These are phyloP conservation scores for Champsocephalus esox DNA, from an alignment of 2,797 vertebrate genomes.

Conservation along the genomic window DNA sequence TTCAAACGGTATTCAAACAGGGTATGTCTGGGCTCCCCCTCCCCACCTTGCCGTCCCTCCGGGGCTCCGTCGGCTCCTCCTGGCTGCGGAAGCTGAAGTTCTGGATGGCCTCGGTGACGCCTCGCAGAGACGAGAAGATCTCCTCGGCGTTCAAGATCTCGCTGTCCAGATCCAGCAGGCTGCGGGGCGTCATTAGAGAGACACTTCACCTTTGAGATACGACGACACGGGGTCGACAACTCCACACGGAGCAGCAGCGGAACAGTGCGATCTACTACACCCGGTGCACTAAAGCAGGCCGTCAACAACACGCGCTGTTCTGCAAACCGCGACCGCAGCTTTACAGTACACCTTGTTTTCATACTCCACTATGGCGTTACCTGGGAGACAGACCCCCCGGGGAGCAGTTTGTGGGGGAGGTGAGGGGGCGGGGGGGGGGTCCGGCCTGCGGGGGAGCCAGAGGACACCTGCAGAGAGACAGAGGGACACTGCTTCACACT, in stretches of 20 bases:
- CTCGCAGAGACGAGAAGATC: constrained; percentile 98
- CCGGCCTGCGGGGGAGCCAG: constrained; percentile 94
- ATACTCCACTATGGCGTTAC: constrained; percentile 74
- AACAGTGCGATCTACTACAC: too few species aligned
- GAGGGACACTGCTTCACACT: constrained; percentile 40
- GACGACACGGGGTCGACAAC: too few species aligned
- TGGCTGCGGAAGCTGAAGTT: constrained; percentile 98
- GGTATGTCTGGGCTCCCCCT: too few species aligned
- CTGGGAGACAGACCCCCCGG: constrained; percentile 95
- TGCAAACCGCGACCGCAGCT: too few species aligned
- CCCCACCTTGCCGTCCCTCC: constrained; percentile 93
- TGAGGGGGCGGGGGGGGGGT: constrained; percentile 93
- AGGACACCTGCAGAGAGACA: too few species aligned
- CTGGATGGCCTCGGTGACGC: constrained; percentile 97
- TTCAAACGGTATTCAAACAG: too few species aligned
- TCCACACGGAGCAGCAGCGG: too few species aligned
- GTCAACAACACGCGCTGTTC: too few species aligned
- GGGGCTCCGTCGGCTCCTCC: constrained; percentile 96
- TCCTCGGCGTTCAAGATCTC: constrained; percentile 99
- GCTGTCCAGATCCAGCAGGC: constrained; percentile 97
- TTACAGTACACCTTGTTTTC: too few species aligned
- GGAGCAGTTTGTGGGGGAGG: constrained; percentile 98
- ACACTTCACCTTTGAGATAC: too few species aligned
- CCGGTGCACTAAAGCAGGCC: too few species aligned
- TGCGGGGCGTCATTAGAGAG: constrained; percentile 45